Base-by-base conservation (phyloP, 2,888 invertebrate species). In the Drosophila buzzatii region DNA sequence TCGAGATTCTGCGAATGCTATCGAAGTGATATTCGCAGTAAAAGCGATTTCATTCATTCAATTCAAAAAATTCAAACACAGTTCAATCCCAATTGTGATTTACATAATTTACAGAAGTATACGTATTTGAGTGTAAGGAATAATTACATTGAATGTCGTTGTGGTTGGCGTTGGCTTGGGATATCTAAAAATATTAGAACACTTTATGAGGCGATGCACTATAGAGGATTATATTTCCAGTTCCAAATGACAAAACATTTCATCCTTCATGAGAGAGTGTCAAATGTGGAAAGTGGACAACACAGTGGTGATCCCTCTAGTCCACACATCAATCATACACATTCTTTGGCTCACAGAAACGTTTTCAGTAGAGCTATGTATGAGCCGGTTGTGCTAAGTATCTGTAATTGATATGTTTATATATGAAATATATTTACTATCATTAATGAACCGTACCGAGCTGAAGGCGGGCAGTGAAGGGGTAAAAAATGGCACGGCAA, bases 401-500 rank as follows among this genome's bases (percentile, higher is more conserved):
- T 92, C 92, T 92, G 74, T 20, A 56, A 57, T 31, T n/a, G 35
- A 62, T 3, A 55, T 31, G 27, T 6, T 37, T 16, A 12, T 10
- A 55, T 2, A 18, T n/a, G 6, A 47, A 47, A 14, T 70, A 73
- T 73, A 74, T 83, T 76, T 76, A 83, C 74, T 67, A 62, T 73
- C 68, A 76, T 80, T 68, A 77, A 72, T 57, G 23, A 49, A 37
- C 10, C 88, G 60, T 83, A 93, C 92, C 78, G 91, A 81, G 55
- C 87, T 88, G 76, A 92, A 92, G 63, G 89, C 86, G 62, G 89
- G 75, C 79, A 92, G 67, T 4, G 93, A 92, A 69, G 92, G 91
- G 51, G 92, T 85, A 83, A 93, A 92, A 84, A 92, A 92, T 60
- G 93, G 92, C 58, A 91, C 92, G 52, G 80, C 80, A 79, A 92